A percentile compares a stretch with the other conserved stretches of the same genome.
Evolutionary conservation across 2,113 vertebrate genomes (phyloP).

Genomic region (Peromyscus polionotus): DNA sequence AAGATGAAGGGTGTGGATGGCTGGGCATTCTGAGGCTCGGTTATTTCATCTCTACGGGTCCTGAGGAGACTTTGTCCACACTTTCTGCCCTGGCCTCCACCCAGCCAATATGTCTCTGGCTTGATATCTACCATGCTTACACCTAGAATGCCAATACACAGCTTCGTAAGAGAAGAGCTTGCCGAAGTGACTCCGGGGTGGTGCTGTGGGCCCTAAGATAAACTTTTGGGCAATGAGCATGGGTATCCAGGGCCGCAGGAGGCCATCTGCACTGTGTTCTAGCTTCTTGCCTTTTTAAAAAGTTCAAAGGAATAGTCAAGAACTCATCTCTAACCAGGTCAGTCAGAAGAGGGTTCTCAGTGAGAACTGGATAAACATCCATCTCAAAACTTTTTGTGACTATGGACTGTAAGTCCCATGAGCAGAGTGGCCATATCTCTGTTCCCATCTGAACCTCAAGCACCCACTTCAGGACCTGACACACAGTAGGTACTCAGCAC

Average conservation of each 20-base stretch:
- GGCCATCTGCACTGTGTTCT: neutral
- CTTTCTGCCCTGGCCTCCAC: neutral
- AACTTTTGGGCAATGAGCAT: neutral
- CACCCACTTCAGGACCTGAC: neutral
- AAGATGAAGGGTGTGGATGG: neutral
- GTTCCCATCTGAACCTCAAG: neutral
- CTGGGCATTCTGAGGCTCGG: neutral
- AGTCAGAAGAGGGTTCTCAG: neutral
- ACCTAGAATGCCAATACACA: neutral
- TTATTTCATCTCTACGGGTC: conserved; percentile 9
- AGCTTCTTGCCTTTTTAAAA: conserved; percentile 22
- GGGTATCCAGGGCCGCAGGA: neutral
- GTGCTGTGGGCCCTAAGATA: neutral
- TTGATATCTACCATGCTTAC: neutral
- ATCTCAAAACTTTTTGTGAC: neutral
- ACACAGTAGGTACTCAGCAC: neutral
- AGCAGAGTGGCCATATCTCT: neutral
- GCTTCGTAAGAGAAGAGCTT: neutral
- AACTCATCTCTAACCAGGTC: neutral
- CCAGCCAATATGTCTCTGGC: neutral
- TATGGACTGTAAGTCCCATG: neutral
- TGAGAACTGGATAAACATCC: neutral
- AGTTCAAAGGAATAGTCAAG: neutral
- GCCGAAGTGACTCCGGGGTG: neutral
- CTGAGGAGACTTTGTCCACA: neutral